Evolutionary conservation across 2,113 vertebrate species (phyloP).

Genomic region (Leucosticte australis): DNA sequence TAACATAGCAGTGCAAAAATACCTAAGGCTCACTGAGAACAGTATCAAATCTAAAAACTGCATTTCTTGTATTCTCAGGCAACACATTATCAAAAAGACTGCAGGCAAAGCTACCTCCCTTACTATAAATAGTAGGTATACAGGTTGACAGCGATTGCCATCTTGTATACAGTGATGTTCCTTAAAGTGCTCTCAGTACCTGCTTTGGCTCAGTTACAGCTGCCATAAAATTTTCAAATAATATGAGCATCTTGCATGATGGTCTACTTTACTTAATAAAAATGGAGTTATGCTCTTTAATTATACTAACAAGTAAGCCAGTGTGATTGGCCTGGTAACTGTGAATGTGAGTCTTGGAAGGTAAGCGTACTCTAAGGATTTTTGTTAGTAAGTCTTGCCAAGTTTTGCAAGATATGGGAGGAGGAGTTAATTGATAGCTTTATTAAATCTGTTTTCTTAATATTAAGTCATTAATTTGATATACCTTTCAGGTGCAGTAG

Average conservation of each 20-base stretch:
- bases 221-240: not conserved
- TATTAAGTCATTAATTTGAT: not conserved
- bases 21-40: not conserved
- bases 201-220: not conserved
- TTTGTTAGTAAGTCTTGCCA: not conserved
- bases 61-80: not conserved
- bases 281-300: not conserved
- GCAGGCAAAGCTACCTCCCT: not conserved
- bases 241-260: not conserved
- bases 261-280: constrained; percentile 4
- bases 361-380: not conserved
- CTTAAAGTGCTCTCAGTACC: not conserved
- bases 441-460: not conserved
- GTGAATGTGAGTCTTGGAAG: not conserved
- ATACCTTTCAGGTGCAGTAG: not conserved
- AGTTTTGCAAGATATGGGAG: not conserved
- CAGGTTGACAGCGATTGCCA: not conserved
- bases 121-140: not conserved
- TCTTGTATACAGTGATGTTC: not conserved
- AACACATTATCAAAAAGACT: not conserved
- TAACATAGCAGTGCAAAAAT: not conserved
- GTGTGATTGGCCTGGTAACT: not conserved
- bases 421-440: not conserved
- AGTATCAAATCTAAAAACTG: not conserved
- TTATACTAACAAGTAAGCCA: not conserved